Base-by-base conservation (phyloP, 2,888 invertebrate species). In the Mythimna impura region DNA sequence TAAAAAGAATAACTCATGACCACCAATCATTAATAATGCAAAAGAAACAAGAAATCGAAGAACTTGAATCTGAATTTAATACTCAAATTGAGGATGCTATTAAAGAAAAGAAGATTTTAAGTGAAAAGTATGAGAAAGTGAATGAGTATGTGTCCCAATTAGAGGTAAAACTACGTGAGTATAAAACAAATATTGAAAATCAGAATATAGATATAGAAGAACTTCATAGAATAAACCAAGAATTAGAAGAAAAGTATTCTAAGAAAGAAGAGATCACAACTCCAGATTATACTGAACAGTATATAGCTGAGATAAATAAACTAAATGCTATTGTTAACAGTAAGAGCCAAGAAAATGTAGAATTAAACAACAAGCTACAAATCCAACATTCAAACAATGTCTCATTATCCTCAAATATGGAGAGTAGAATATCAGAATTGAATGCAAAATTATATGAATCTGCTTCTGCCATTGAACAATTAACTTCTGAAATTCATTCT, bases 281-380 rank as follows among this genome's bases (percentile, higher is more conserved):
- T 3, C 91, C 96, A 14, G 96, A 96, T 88, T 96, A 95, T 84
- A 96, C 96, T 10, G 96, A 96, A 73, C 96, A 96, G 80, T 96
- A 95, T 80, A 91, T 96, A 80, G 95, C 90, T 83, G 97, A 97
- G 92, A 97, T 97, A 84, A 97, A 97, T 84, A 96, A 96, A 55
- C 89, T 97, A 0, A 96, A 96, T 69, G 94, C 96, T 68, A 82
- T 96, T 52, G 86, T 97, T 3, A 94, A 94, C 52, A 94, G 91
- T 72, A 96, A 96, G 89, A 96, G 96, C 85, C 88, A 94, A 50
- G 94, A 97, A 83, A 95, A 97, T 69, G 90, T 91, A 50, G 92
- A 93, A 62, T 80, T 94, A 3, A 89, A 85, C 73, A 91, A 90
- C 77, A 93, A 90, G 82, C 72, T 93, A 61, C 90, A 93, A 76